Evolutionary conservation across 2,113 vertebrate genomes (phyloP), one percentile per base, ranked within the genome.

Genomic region (Lepus americanus): DNA sequence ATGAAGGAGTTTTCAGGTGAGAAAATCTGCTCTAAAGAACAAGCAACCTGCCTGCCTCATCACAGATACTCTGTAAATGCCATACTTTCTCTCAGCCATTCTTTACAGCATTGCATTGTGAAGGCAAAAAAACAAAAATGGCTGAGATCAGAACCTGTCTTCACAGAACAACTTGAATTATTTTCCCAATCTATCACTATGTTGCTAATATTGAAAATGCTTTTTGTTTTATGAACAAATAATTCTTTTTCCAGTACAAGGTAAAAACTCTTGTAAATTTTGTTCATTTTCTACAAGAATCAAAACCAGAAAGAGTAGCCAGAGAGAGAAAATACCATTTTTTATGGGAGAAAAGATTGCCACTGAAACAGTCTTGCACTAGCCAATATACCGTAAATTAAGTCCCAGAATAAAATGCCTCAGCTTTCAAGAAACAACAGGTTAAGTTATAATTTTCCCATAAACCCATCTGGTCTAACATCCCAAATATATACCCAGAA

Each of bases 311-410:
- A 36, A 66, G 19, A 49, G 8, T 17, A 81, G 44, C 49, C 29
- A 39, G 25, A 59, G 14, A 67, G 55, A 10, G 49, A 61, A 74
- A 61, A 29, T 17, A 74, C 64, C 7, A 76, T 44, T 44, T 10
- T 92, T 69, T 72, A 72, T 77, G 20, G 69, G 14, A 92, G 39
- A 84, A 92, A 83, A 92, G 83, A 59, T 31, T 84, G 44, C 20
- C 33, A 55, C 22, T 64, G 4, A 31, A 25, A 33, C 3, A 89
- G 61, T 7, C 2, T 8, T 55, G 69, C 49, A 44, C 31, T 31
- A 79, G 23, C 39, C 14, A 79, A 31, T 39, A 31, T 39, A 63
- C 5, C 22, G 5, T 61, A 55, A 23, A 36, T 5, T 33, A 73
- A 87, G 51, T 16, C 7, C 9, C 22, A 79, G 11, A 81, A 87